Base-by-base conservation (phyloP, 2,113 vertebrate species). In the Dasyornis broadbenti region DNA sequence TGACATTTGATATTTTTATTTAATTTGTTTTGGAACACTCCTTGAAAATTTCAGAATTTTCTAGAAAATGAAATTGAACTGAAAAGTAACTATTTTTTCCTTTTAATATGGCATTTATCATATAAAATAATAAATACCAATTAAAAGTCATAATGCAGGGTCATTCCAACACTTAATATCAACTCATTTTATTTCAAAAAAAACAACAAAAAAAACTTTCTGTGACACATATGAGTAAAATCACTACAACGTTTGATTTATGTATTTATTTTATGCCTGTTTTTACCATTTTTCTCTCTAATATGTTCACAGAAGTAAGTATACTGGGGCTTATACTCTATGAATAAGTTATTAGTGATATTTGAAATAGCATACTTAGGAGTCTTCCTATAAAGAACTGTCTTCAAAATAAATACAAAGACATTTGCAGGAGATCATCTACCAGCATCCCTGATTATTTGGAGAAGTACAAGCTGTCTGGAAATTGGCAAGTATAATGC, bases 121-220 rank as follows among this genome's bases (percentile, higher is more conserved):
- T 30, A 11, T 28, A 66, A 40, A 8, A n/a, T 13, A 42, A 56
- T 35, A 64, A 50, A 63, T 60, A 59, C 2, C 6, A 78, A 49
- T 3, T 22, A 50, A 22, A 81, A 70, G 11, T 73, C 13, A 87
- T 75, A 82, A 71, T 7, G 1, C 4, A 23, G 4, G 2, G 8
- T 49, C 16, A 77, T 85, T 73, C 23, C 31, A 49, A 65, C 59
- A 39, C 5, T 23, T 72, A 30, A 33, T 33, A 84, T 59, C 3
- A 26, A 17, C 4, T 45, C 0, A 40, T 69, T 73, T 77, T 0
- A 69, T 45, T 69, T 8, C 0, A 37, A 26, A 90, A 78, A 59
- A 37, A 26, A 90, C 75, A 59, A 35, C 2, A 8, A 35, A 33
- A 4, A 24, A 22, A 33, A 4, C 7, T 31, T 63, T 52, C 20